Evolutionary conservation across 2,888 invertebrate species (phyloP), one percentile per base, ranked within the genome.

Genomic region (Nemotelus pantherinus): DNA sequence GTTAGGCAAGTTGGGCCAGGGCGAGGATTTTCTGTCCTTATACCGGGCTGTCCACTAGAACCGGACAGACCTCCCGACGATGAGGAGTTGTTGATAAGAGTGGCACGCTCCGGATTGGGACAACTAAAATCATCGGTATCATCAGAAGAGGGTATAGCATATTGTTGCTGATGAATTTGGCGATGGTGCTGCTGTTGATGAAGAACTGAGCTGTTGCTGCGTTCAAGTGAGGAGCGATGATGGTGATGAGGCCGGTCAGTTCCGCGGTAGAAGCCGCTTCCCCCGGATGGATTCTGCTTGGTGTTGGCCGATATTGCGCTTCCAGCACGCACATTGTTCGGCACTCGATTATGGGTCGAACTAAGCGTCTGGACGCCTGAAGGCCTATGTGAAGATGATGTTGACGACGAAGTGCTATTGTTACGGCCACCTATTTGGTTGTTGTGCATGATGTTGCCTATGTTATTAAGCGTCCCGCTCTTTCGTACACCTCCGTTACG

Each of bases 381-480:
- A 3, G 82, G 80, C 2, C 82, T 80, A 50, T 70, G 70, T 10
- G 82, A 81, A 44, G 81, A 80, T 10, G 80, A 80, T 48, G 81
- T 81, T 25, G 79, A 77, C 25, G 57, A 64, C 6, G 74, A 77
- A 25, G 77, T 65, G 25, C 67, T 65, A 57, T 81, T 80, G 72
- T 81, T 82, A 2, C 81, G 80, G 25, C 80, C 80, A 2, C 50
- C 70, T 3, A 53, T 43, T 25, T 10, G 55, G 9, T 7, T 41
- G 43, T 9, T 47, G 25, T 78, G 79, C 2, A 77, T 64, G 39
- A 79, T 80, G 41, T 82, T 83, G 2, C 82, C 83, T 79, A 86
- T 86, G 77, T 83, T 87, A 76, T 83, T 86, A 6, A 86, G 80
- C 5, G 87, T 87, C 55, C 86, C 87, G 79, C 86, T 87, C 78